Evolutionary conservation across 1,140 invertebrate genomes (phyloP).

Genomic region (Bombus impatiens): DNA sequence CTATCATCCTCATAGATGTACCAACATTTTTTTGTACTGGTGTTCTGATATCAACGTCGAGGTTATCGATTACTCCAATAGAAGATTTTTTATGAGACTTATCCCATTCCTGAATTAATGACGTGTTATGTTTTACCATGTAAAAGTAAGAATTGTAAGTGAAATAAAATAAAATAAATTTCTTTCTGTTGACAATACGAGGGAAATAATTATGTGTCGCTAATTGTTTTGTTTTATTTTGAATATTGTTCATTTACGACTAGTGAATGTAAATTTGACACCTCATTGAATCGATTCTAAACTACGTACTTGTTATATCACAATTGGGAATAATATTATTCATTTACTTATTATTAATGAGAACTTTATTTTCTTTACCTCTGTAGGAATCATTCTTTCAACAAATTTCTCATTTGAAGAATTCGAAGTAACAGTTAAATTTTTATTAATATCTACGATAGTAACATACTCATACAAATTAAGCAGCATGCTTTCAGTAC

Average conservation of each 20-base stretch:
- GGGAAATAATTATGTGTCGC: background rate
- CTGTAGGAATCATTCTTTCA: background rate
- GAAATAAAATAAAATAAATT: background rate
- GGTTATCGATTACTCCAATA: conserved; percentile 10
- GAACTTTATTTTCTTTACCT: conserved; percentile 16
- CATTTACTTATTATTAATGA: background rate
- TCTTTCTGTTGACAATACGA: background rate
- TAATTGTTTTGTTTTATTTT: background rate
- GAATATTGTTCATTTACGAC: background rate
- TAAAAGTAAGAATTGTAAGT: background rate
- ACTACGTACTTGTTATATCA: background rate
- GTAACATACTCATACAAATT: background rate
- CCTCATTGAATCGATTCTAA: no score
- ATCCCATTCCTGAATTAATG: conserved; percentile 6
- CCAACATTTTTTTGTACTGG: background rate
- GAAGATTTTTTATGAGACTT: conserved; percentile 33
- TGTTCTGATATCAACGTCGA: conserved; percentile 10
- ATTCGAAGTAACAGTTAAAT: background rate
- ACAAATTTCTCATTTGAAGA: background rate
- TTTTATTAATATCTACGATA: background rate
- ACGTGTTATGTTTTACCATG: background rate
- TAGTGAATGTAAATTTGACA: no score
- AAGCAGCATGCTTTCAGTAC: background rate
- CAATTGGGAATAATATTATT: background rate
- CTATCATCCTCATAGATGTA: conserved; percentile 7